These are phyloP conservation scores for Tanytarsus gracilentus DNA, from an alignment of 2,888 invertebrate genomes.

Conservation along the genomic window DNA sequence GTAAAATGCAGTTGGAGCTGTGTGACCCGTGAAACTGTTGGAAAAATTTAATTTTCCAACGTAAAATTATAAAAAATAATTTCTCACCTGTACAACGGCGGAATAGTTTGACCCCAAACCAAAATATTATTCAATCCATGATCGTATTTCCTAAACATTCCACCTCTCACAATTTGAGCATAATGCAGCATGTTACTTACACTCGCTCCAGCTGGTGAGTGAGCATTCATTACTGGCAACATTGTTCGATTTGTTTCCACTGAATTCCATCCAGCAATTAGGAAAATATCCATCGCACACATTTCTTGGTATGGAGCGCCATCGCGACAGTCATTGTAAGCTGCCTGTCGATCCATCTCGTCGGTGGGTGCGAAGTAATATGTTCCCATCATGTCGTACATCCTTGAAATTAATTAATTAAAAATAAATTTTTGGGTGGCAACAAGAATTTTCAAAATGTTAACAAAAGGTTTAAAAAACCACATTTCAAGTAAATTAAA, in stretches of 20 bases:
- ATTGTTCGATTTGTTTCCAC: conserved; percentile 49
- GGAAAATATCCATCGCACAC: conserved; percentile 52
- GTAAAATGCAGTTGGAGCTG: conserved; percentile 49
- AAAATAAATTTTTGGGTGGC: no score
- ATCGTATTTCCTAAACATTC: conserved; percentile 43
- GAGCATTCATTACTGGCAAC: conserved; percentile 43
- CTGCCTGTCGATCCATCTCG: conserved; percentile 41
- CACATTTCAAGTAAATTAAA: no score
- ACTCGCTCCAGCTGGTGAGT: conserved; percentile 44
- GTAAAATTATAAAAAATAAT: no score
- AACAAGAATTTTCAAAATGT: no score
- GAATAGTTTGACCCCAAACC: conserved; percentile 45
- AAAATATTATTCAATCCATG: conserved; percentile 44
- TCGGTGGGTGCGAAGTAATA: conserved; percentile 43
- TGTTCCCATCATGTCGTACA: conserved; percentile 41
- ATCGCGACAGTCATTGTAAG: conserved; percentile 45
- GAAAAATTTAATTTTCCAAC: no score
- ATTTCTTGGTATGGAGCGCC: conserved; percentile 46
- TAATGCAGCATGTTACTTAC: conserved; percentile 38
- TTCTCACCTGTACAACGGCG: conserved; percentile 50
- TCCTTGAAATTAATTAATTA: no score
- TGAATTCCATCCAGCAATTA: conserved; percentile 52
- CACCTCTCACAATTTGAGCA: conserved; percentile 18
- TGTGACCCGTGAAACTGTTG: conserved; percentile 46
- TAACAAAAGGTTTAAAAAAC: no score